Conservation (phyloP, 2,797 vertebrate species). For the Chaetophractus vellerosus region DNA sequence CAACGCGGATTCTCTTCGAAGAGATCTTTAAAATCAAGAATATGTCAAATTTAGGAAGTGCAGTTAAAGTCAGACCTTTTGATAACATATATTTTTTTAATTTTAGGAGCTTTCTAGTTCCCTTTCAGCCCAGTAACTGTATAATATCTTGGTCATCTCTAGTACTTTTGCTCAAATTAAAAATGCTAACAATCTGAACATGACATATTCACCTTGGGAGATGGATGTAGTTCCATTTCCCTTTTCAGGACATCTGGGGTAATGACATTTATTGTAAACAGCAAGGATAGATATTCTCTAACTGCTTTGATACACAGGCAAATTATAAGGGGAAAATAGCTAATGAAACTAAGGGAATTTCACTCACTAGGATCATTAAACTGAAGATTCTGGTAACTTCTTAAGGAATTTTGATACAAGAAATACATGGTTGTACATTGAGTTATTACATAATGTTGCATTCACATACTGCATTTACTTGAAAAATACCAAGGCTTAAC, state of each 20-base stretch:
- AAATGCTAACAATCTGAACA: conserved; percentile 18
- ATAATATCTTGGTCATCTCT: neutral
- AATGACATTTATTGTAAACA: neutral
- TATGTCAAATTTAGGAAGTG: neutral
- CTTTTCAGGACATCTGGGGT: neutral
- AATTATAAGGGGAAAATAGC: neutral
- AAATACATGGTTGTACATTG: neutral
- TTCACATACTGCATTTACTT: neutral
- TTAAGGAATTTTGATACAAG: neutral
- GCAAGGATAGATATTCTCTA: neutral
- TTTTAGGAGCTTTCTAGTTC: neutral
- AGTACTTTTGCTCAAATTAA: conserved; percentile 21
- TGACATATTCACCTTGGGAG: conserved; percentile 2
- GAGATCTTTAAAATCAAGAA: neutral
- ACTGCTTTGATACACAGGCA: neutral
- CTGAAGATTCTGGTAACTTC: neutral
- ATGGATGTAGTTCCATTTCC: neutral
- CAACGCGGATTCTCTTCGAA: neutral
- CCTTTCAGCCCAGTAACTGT: neutral
- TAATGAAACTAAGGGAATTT: neutral
- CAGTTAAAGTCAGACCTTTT: neutral
- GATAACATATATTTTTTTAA: neutral
- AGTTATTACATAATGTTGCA: neutral
- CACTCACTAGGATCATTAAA: neutral
- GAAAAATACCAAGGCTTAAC: neutral